Evolutionary conservation across 2,888 invertebrate species (phyloP).

Genomic region (Gymnoscelis rufifasciata): DNA sequence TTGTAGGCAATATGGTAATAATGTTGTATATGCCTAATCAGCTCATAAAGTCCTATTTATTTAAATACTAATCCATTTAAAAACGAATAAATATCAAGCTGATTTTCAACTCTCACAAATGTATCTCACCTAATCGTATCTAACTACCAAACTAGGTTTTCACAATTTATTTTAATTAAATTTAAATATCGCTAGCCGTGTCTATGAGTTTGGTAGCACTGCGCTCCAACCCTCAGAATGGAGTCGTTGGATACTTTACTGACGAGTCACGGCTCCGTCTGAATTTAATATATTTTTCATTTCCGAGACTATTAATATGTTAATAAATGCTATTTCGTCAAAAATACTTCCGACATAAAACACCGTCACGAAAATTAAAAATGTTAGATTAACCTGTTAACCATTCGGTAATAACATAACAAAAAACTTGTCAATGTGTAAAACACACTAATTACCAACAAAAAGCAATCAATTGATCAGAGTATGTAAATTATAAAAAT

Average conservation of each 20-base stretch:
- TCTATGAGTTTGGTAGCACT: constrained; percentile 42
- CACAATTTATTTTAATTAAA: too few relatives aligned
- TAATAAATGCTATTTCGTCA: constrained; percentile 54
- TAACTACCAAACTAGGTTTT: too few relatives aligned
- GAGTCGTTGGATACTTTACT: constrained; percentile 76
- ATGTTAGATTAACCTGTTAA: too few relatives aligned
- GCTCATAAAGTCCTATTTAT: too few relatives aligned
- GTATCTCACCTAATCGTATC: too few relatives aligned
- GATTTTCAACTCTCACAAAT: too few relatives aligned
- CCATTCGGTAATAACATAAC: too few relatives aligned
- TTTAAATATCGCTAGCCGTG: not conserved
- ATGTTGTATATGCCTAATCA: too few relatives aligned
- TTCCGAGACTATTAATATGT: constrained; percentile 74
- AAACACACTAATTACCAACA: not conserved
- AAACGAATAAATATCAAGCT: too few relatives aligned
- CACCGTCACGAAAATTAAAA: not conserved
- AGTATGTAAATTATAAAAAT: constrained; percentile 38
- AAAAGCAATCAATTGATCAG: constrained; percentile 12
- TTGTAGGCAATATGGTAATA: too few relatives aligned
- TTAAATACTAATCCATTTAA: too few relatives aligned
- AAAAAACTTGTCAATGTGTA: too few relatives aligned
- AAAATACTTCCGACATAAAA: constrained; percentile 8
- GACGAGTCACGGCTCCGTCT: constrained; percentile 76
- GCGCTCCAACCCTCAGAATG: constrained; percentile 63
- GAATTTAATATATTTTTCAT: constrained; percentile 79